Evolutionary conservation across 2,797 vertebrate genomes (phyloP).

Genomic region (Ciconia nigra): DNA sequence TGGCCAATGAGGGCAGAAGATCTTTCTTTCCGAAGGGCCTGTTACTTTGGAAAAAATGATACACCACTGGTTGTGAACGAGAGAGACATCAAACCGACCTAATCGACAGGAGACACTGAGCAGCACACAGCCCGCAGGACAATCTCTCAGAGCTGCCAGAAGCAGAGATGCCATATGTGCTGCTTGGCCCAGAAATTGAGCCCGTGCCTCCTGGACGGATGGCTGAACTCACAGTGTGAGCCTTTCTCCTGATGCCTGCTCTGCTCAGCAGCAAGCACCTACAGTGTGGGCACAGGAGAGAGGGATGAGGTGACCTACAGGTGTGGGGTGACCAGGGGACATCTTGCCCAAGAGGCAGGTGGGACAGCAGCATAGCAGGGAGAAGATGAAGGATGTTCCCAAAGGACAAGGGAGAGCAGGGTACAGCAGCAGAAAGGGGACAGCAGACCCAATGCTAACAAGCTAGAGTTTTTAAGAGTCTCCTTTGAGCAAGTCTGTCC

Average conservation of each 20-base stretch:
- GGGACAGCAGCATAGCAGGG: background rate
- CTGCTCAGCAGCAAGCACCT: background rate
- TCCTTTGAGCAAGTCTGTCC: background rate
- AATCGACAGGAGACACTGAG: background rate
- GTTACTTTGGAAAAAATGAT: background rate
- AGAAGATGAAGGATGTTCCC: background rate
- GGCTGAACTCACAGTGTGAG: background rate
- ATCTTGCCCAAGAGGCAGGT: background rate
- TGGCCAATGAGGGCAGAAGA: background rate
- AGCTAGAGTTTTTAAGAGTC: background rate
- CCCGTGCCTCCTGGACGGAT: background rate
- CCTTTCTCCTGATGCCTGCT: background rate
- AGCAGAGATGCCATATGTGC: background rate
- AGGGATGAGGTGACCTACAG: background rate
- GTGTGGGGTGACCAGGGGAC: too few relatives aligned
- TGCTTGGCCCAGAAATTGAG: background rate
- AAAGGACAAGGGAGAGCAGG: background rate
- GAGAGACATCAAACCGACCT: background rate
- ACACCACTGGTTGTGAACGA: background rate
- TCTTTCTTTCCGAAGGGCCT: background rate
- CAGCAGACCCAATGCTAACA: background rate
- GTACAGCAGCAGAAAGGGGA: background rate
- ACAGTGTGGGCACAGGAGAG: background rate
- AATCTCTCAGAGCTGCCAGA: background rate
- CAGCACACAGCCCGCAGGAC: fast-evolving